These are phyloP conservation scores for Casuarius casuarius DNA, from an alignment of 2,113 vertebrate species.

Conservation along the genomic window DNA sequence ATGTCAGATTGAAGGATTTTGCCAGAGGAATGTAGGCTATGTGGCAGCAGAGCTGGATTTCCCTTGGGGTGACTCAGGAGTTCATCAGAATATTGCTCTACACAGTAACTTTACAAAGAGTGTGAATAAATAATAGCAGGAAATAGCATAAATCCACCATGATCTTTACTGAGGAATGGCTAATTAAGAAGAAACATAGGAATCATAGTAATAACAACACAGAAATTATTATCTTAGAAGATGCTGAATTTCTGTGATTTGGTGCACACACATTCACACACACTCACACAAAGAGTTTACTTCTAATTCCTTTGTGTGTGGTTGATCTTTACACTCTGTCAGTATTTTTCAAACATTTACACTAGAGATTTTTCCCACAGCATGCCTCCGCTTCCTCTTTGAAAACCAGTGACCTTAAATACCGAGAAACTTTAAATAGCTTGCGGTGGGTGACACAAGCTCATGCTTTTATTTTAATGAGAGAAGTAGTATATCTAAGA, in stretches of 20 bases:
- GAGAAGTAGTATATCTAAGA: constrained; percentile 11
- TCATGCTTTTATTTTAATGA: constrained; percentile 21
- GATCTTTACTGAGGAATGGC: not conserved
- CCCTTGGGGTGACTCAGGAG: not conserved
- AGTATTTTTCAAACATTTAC: constrained; percentile 35
- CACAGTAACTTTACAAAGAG: not conserved
- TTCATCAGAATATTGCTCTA: not conserved
- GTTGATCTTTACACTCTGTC: not conserved
- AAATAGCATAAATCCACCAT: not conserved
- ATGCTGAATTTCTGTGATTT: not conserved
- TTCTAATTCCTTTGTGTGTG: not conserved
- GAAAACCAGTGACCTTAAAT: constrained; percentile 36
- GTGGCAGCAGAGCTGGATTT: not conserved
- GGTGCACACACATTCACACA: not conserved
- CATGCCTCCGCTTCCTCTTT: constrained; percentile 54
- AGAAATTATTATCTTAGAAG: not conserved
- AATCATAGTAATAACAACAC: not conserved
- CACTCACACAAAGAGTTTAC: not conserved
- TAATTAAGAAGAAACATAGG: not conserved
- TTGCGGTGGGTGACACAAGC: not conserved
- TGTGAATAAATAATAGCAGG: not conserved
- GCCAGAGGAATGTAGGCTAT: not conserved
- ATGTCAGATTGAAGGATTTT: not conserved
- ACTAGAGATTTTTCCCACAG: constrained; percentile 60
- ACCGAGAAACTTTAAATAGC: constrained; percentile 51